Base-by-base conservation (phyloP, 2,888 invertebrate species). In the Oxycera nigricornis region DNA sequence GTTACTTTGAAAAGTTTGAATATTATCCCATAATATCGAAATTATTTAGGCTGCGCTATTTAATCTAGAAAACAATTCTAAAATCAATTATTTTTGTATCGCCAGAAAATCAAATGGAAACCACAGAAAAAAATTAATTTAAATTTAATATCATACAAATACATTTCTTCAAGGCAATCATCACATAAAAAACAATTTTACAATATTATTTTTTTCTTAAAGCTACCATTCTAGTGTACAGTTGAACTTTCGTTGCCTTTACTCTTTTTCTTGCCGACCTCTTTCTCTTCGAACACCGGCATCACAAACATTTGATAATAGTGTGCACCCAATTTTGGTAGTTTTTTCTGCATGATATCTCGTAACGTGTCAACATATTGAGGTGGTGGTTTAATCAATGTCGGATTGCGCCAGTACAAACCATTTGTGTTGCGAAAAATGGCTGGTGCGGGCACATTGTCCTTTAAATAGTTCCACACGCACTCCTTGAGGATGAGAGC, bases 401-500 rank as follows among this genome's bases (percentile, higher is more conserved):
- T 89, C 0, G 92, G 90, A 81, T 94, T 94, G 3, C 95, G 89
- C 93, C 94, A 94, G 79, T 90, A 89, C n/a, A 91, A 83, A 81
- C 89, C 91, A 79, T 89, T 89, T 39, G 88, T 84, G 81, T 93
- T 92, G 70, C 90, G 89, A 80, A 94, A 95, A 9, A 94, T 84
- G 0, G 93, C 92, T 0, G 95, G 95, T 0, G 95, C 93, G 0
- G 95, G 95, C 24, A 95, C 93, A 82, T 95, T 91, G 81, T 95
- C 95, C 78, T 94, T 90, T 83, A 96, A 91, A 82, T 95, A 96
- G 80, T 91, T 92, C 95, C 96, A 96, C 74, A 96, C 88, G 80
- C 94, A 94, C 81, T 96, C 95, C 67, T 93, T 89, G 78, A 96
- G 84, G 72, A 96, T 88, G 79, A 92, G 89, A 2, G 92, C 92